Base-by-base conservation (phyloP, 2,888 invertebrate genomes). In the Lepidonotus clava region DNA sequence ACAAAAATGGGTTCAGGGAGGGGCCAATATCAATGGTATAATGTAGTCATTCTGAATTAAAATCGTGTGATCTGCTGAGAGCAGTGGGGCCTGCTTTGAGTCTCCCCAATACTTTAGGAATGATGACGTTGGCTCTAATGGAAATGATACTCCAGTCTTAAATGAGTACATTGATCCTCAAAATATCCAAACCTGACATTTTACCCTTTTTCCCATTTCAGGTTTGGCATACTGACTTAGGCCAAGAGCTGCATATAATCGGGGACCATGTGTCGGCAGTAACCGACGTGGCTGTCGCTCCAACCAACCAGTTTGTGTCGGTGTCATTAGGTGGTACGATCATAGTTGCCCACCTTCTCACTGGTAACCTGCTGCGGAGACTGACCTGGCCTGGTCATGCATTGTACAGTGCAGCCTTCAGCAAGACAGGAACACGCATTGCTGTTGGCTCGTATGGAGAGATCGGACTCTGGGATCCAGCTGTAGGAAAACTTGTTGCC, bases 221-320 rank as follows among this genome's bases (percentile, higher is more conserved):
- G 80, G 80, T 80, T 11, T 80, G 80, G 80, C 41, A 80, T 28
- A 80, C 80, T 6, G 80, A 80, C 11, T 34, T 80, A 11, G 80
- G 80, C 28, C 80, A 80, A 28, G 80, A 80, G 18, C 32, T 80
- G 1, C 51, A 80, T 21, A 28, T 80, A 24, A 32, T 80, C 32
- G 34, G n/a, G 28, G 46, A 46, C 4, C 80, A 80, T 34, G 8
- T 34, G 18, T 80, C 80, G n/a, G 28, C 11, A 1, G 80, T 80
- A 28, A 80, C 80, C 28, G 80, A 51, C 28, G 80, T 80, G 14
- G 46, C 46, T 11, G 80, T 80, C 51, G 80, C 46, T 5, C 34
- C 80, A 0, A 51, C 24, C 32, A 0, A 46, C 32, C 41, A 80
- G 46, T 41, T 51, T 11, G 46, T 46, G 41, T 80, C 80, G 0